Evolutionary conservation across 2,888 invertebrate species (phyloP).

Genomic region (Tipula helvola): DNA sequence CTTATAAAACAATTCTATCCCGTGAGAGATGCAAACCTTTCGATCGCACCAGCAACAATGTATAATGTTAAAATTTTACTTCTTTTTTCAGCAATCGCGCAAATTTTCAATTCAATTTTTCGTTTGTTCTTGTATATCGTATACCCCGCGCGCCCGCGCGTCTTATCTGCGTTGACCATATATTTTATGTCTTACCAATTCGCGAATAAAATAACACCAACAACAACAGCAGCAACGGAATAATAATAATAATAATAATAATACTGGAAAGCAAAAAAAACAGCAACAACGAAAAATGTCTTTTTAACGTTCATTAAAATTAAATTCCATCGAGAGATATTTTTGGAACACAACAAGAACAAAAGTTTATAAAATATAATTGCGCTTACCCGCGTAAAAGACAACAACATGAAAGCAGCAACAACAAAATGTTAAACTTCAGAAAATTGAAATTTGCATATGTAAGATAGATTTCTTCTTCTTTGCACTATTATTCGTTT

Average conservation of each 20-base stretch:
- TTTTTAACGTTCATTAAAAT: background rate
- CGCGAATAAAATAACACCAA: background rate
- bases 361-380: background rate
- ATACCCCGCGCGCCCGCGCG: background rate
- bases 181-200: background rate
- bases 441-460: background rate
- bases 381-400: background rate
- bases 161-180: background rate
- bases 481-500: background rate
- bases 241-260: background rate
- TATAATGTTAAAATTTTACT: background rate
- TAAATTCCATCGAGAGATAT: constrained; percentile 4
- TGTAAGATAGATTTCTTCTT: background rate
- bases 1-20: background rate
- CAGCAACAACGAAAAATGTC: background rate
- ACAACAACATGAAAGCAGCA: background rate
- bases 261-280: background rate
- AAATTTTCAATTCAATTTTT: background rate
- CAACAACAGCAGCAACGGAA: background rate
- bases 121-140: background rate
- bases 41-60: background rate
- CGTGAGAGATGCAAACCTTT: background rate
- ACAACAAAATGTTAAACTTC: background rate
- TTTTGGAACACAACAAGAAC: background rate
- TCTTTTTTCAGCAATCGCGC: background rate